Evolutionary conservation across 2,797 vertebrate genomes (phyloP).

Genomic region (Champsocephalus esox): DNA sequence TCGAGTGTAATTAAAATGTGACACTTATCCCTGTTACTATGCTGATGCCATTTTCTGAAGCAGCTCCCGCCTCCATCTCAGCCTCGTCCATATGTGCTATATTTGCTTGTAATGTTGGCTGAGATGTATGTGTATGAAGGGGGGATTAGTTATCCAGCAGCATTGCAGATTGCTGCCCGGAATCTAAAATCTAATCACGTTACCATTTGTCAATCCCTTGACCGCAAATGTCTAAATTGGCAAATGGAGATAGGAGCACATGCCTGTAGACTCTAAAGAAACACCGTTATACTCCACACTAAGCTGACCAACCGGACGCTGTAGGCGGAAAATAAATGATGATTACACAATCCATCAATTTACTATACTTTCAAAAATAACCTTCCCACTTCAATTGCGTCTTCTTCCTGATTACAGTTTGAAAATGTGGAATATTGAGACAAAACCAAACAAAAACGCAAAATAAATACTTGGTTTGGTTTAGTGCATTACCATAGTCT

Average conservation of each 20-base stretch:
- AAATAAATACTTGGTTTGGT: too few relatives aligned
- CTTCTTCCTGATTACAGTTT: too few relatives aligned
- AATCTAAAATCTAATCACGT: not conserved
- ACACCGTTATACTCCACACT: not conserved
- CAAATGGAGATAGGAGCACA: not conserved
- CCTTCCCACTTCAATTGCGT: too few relatives aligned
- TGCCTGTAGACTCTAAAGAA: not conserved
- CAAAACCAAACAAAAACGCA: too few relatives aligned
- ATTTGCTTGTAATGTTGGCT: conserved; percentile 1
- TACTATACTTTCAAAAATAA: not conserved
- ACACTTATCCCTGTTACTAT: not conserved
- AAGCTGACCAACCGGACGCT: too few relatives aligned
- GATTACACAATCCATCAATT: not conserved
- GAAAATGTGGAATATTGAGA: too few relatives aligned
- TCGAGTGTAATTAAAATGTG: too few relatives aligned
- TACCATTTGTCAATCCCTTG: conserved; percentile 1
- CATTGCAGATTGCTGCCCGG: not conserved
- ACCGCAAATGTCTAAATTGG: not conserved
- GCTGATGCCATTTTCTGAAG: not conserved
- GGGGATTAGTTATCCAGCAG: not conserved
- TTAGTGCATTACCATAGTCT: too few relatives aligned
- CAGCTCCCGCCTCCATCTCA: not conserved
- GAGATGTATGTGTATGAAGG: not conserved
- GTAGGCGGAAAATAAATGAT: not conserved
- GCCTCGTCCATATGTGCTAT: not conserved